A percentile compares a stretch with the other conserved stretches of the same genome.
These are phyloP conservation scores for Carpatolechia fugitivella DNA, from an alignment of 2,888 invertebrate genomes.

Conservation along the genomic window DNA sequence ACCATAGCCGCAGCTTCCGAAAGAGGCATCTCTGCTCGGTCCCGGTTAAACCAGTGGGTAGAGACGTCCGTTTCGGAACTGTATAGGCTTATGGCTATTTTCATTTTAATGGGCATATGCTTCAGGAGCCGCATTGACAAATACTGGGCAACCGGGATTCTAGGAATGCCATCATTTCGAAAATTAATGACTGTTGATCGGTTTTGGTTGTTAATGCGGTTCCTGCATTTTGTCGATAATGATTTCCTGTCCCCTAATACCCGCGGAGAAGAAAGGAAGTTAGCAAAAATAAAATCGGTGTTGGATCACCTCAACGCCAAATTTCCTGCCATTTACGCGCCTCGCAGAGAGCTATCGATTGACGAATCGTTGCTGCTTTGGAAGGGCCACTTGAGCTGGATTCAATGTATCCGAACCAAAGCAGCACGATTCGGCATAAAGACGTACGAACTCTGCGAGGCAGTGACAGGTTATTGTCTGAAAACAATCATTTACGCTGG, in stretches of 20 bases:
- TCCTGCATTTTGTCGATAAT: slow-evolving; percentile 11
- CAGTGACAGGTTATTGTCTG: slow-evolving; percentile 20
- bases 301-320: slow-evolving; percentile 24
- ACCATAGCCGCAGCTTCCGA: no score
- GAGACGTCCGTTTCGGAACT: slow-evolving; percentile 10
- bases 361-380: slow-evolving; percentile 23
- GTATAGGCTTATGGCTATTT: slow-evolving; percentile 5
- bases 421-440: slow-evolving; percentile 25
- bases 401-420: slow-evolving; percentile 23
- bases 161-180: slow-evolving; percentile 16
- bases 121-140: background rate
- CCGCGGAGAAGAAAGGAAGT: slow-evolving; percentile 20
- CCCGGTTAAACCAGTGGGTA: no score
- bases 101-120: slow-evolving; percentile 9
- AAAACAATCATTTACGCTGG: slow-evolving; percentile 15
- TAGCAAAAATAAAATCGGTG: slow-evolving; percentile 24
- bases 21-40: no score
- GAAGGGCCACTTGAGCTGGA: slow-evolving; percentile 21
- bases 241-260: background rate
- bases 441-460: slow-evolving; percentile 23
- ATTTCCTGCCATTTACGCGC: slow-evolving; percentile 11
- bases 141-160: slow-evolving; percentile 10
- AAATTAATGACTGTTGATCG: slow-evolving; percentile 7
- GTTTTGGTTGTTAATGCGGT: background rate
- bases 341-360: background rate